Evolutionary conservation across 2,113 vertebrate genomes (phyloP).

Genomic region (Brachirus orientalis): DNA sequence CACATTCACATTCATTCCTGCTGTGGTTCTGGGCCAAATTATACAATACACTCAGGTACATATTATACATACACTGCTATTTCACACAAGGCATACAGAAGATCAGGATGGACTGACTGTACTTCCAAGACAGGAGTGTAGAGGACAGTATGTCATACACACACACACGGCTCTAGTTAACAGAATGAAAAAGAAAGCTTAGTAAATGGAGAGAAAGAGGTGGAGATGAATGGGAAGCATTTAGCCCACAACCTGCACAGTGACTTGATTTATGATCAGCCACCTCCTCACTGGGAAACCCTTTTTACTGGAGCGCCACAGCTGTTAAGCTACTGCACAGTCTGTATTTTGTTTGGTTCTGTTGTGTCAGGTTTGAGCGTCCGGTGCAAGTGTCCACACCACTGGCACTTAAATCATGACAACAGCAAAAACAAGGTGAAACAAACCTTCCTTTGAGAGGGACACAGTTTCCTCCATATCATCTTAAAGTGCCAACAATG

Average conservation of each 20-base stretch:
- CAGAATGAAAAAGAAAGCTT: background rate
- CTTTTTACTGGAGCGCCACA: background rate
- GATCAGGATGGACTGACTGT: background rate
- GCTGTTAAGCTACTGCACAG: background rate
- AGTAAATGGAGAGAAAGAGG: background rate
- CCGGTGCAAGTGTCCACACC: too few species aligned
- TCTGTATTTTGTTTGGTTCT: background rate
- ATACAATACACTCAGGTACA: background rate
- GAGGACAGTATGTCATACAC: background rate
- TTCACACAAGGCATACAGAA: background rate
- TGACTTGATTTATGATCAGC: slow-evolving; percentile 29
- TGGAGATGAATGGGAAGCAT: slow-evolving; percentile 20
- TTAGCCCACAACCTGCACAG: slow-evolving; percentile 6
- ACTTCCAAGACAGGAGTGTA: too few species aligned
- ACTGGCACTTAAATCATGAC: too few species aligned
- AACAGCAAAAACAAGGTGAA: too few species aligned
- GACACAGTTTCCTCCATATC: too few species aligned
- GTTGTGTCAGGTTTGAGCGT: background rate
- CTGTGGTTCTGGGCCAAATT: background rate
- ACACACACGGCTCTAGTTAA: background rate
- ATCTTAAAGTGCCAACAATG: too few species aligned
- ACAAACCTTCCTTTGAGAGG: too few species aligned
- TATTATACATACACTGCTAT: background rate
- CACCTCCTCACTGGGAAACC: background rate
- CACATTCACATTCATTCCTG: background rate